Evolutionary conservation across 1,140 invertebrate genomes (phyloP).

Genomic region (Aricia agestis): DNA sequence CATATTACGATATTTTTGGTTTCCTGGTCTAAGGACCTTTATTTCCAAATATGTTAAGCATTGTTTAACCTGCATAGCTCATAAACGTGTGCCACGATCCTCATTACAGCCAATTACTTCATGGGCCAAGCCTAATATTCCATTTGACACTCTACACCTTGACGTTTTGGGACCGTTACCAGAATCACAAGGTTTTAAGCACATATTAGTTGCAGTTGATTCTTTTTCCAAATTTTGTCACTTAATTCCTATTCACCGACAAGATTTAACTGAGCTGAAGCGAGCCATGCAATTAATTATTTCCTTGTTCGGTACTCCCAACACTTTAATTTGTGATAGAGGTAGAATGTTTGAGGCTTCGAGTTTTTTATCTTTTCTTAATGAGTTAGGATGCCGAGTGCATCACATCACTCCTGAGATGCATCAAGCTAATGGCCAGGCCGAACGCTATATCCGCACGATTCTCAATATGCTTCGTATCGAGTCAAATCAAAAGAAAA

Average conservation of each 20-base stretch:
- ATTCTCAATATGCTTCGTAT: slow-evolving; percentile 21
- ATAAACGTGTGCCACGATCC: slow-evolving; percentile 23
- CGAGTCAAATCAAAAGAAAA: neutral
- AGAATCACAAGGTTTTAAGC: slow-evolving; percentile 25
- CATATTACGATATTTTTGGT: slow-evolving; percentile 19
- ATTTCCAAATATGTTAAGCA: slow-evolving; percentile 25
- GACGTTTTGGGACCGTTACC: slow-evolving; percentile 35
- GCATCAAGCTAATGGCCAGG: slow-evolving; percentile 24
- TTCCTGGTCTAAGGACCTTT: slow-evolving; percentile 10
- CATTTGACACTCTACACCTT: slow-evolving; percentile 33
- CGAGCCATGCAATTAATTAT: slow-evolving; percentile 3
- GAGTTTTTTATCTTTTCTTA: neutral
- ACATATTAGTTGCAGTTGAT: slow-evolving; percentile 16
- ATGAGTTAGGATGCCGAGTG: slow-evolving; percentile 15
- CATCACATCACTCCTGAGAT: slow-evolving; percentile 25
- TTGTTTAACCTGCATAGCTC: slow-evolving; percentile 24
- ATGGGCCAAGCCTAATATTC: slow-evolving; percentile 27
- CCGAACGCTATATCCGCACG: neutral
- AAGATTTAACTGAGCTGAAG: slow-evolving; percentile 16
- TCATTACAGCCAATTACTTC: slow-evolving; percentile 22
- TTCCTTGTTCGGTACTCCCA: slow-evolving; percentile 21
- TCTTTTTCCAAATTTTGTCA: slow-evolving; percentile 27
- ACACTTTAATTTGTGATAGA: too few species aligned
- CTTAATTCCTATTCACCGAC: slow-evolving; percentile 10
- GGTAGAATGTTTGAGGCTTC: slow-evolving; percentile 22